Conservation (phyloP, 2,113 vertebrate genomes). For the Petroica traversi region DNA sequence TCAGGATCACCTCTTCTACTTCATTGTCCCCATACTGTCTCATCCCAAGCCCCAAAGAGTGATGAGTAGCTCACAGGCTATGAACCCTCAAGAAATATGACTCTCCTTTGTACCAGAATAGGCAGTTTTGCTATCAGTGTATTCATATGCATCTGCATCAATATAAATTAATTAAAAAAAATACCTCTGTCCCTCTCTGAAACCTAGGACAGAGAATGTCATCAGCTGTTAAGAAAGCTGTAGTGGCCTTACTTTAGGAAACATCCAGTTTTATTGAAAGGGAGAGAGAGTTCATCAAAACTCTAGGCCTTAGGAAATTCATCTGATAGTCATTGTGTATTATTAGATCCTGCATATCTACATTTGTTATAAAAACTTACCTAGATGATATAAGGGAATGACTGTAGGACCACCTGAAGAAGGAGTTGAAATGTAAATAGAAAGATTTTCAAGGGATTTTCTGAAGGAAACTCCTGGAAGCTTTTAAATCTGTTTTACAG, state of each 20-base stretch:
- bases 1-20: not conserved
- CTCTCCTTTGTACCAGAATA: not conserved
- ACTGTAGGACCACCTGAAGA: not conserved
- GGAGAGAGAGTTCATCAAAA: not conserved
- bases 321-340: not conserved
- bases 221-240: not conserved
- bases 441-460: not conserved
- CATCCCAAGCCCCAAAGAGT: not conserved
- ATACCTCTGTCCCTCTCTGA: not conserved
- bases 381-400: not conserved
- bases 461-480: not conserved
- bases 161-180: not conserved
- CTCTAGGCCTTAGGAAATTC: not conserved
- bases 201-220: not conserved
- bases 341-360: not conserved
- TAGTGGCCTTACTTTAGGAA: not conserved
- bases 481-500: not conserved
- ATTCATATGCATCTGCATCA: not conserved
- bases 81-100: not conserved
- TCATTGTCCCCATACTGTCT: not conserved
- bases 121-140: not conserved
- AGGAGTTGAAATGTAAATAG: not conserved
- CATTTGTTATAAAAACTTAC: not conserved
- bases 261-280: not conserved
- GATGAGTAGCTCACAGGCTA: not conserved